Evolutionary conservation across 2,113 vertebrate genomes (phyloP).

Genomic region (Oreochromis tanganicae): DNA sequence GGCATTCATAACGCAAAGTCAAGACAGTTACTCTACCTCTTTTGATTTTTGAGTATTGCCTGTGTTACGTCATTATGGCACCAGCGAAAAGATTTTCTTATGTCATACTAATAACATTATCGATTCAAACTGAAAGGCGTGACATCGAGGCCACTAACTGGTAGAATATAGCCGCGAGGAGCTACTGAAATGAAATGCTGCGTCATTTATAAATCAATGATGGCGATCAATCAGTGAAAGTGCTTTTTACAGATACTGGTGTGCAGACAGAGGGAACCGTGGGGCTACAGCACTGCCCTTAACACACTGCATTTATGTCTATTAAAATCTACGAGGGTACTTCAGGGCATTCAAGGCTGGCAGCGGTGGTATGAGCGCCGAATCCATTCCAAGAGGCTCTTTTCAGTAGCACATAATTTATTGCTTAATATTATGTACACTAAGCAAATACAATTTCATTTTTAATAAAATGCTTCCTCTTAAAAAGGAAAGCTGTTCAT

Average conservation of each 20-base stretch:
- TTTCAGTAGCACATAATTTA: not conserved
- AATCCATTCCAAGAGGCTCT: not conserved
- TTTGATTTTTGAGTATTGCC: not conserved
- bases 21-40: not conserved
- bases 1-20: not conserved
- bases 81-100: not conserved
- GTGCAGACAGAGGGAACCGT: not conserved
- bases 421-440: too few species aligned
- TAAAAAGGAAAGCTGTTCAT: not conserved
- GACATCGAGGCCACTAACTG: slow-evolving; percentile 35
- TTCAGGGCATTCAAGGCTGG: not conserved
- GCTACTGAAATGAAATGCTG: slow-evolving; percentile 41
- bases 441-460: not conserved
- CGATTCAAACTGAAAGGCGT: slow-evolving; percentile 29
- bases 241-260: slow-evolving; percentile 13
- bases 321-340: not conserved
- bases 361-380: not conserved
- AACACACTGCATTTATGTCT: not conserved
- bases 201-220: slow-evolving; percentile 50
- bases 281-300: not conserved
- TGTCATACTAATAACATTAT: slow-evolving; percentile 28
- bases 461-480: not conserved
- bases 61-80: not conserved
- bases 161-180: slow-evolving; percentile 16
- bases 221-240: not conserved